phyloP scores from a whole-genome alignment of 2,888 invertebrate genomes.

The Bibio marci region DNA sequence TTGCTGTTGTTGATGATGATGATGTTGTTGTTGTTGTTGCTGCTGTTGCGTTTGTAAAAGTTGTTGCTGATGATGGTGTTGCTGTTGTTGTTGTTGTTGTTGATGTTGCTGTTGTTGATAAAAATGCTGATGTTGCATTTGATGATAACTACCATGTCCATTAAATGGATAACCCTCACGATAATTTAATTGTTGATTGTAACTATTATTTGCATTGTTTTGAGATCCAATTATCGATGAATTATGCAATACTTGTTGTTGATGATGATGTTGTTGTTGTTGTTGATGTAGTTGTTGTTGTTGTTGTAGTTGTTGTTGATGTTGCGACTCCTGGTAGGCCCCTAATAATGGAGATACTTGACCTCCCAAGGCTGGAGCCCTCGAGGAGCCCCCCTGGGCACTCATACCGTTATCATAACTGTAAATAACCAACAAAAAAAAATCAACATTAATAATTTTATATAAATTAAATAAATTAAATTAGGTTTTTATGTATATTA shows the following conservation, averaged over 20 bases:
- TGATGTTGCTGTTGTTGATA: slow-evolving; percentile 5
- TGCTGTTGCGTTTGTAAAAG: neutral
- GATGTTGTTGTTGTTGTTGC: neutral
- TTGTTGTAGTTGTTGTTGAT: neutral
- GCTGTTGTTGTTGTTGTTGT: neutral
- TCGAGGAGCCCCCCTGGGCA: slow-evolving; percentile 31
- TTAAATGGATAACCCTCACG: no score
- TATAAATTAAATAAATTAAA: no score
- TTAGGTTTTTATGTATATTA: no score
- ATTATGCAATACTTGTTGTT: neutral
- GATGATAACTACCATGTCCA: neutral
- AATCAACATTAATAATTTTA: neutral
- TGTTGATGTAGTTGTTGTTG: slow-evolving; percentile 25
- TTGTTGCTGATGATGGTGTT: slow-evolving; percentile 24
- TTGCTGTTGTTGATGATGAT: no score
- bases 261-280: slow-evolving; percentile 13
- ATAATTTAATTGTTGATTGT: no score
- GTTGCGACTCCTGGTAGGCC: slow-evolving; percentile 5
- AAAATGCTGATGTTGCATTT: slow-evolving; percentile 23
- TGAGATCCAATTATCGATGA: no score
- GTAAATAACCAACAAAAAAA: slow-evolving; percentile 12
- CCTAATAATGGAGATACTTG: slow-evolving; percentile 26
- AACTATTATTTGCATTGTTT: no score
- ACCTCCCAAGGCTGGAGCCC: slow-evolving; percentile 33
- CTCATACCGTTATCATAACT: slow-evolving; percentile 32